Evolutionary conservation across 2,113 vertebrate genomes (phyloP).

Genomic region (Danio rerio): GRCz12tu NC_133178.1:45117001-45117500

Average conservation of each 20-base stretch:
- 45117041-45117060: too few species aligned
- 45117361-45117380: conserved; percentile 18
- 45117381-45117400: conserved; percentile 35
- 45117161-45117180: conserved; percentile 43
- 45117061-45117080: not conserved
- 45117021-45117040: too few species aligned
- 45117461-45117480: not conserved
- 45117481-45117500: not conserved
- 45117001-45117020: too few species aligned
- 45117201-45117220: conserved; percentile 48
- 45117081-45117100: conserved; percentile 8
- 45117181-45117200: conserved; percentile 64
- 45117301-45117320: not conserved
- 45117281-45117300: conserved; percentile 35
- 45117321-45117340: conserved; percentile 42
- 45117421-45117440: conserved; percentile 23
- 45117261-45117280: conserved; percentile 45
- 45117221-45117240: conserved; percentile 38
- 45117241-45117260: conserved; percentile 45
- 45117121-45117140: conserved; percentile 28
- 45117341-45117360: not conserved
- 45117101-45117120: conserved; percentile 11
- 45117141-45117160: conserved; percentile 33
- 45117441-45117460: conserved; percentile 18
- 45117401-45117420: not conserved